A percentile compares a stretch with the other conserved stretches of the same genome.
Conservation (phyloP, 2,888 invertebrate genomes). For the Nomada goodeniana region DNA sequence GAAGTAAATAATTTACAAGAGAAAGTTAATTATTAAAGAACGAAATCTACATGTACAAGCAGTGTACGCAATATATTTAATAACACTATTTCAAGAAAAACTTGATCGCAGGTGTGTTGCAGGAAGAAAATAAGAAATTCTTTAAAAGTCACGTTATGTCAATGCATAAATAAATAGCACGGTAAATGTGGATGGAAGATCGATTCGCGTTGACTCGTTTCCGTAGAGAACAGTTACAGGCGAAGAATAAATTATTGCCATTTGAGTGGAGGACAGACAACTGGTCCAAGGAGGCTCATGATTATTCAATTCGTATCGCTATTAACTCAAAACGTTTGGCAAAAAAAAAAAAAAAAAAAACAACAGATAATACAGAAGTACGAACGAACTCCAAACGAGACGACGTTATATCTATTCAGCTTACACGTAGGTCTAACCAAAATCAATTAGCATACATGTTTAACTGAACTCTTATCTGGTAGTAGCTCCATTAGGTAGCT, state of each 20-base stretch:
- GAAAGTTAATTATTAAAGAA: not conserved
- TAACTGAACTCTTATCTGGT: not conserved
- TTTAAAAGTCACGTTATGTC: not conserved
- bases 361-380: not conserved
- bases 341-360: too few relatives aligned
- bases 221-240: constrained; percentile 11
- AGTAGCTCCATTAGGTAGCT: not conserved
- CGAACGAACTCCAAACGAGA: not conserved
- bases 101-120: not conserved
- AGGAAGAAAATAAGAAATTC: not conserved
- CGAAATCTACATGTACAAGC: too few relatives aligned
- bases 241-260: constrained; percentile 22
- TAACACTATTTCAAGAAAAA: too few relatives aligned
- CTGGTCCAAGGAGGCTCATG: not conserved
- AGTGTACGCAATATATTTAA: too few relatives aligned
- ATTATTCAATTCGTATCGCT: not conserved
- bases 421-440: constrained; percentile 8
- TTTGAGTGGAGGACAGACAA: not conserved
- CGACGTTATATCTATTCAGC: not conserved
- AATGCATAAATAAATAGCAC: too few relatives aligned
- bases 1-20: not conserved
- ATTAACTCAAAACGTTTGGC: too few relatives aligned
- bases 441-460: constrained; percentile 1
- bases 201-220: constrained; percentile 9
- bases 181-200: constrained; percentile 5